phyloP scores from a whole-genome alignment of 2,113 vertebrate genomes.

The Myiozetetes cayanensis region DNA sequence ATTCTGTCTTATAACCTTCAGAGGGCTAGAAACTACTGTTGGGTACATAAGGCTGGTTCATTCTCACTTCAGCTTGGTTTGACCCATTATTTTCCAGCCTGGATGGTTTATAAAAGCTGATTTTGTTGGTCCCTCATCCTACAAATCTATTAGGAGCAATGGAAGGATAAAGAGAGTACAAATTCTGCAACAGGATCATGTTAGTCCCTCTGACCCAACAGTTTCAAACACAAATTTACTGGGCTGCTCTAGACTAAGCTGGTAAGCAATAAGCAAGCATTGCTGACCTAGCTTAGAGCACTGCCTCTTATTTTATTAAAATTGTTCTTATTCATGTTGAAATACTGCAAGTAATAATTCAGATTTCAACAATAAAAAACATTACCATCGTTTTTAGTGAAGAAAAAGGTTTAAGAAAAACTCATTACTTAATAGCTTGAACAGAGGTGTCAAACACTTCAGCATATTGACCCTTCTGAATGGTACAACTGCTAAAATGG shows the following conservation, averaged over 20 bases:
- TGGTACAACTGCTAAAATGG: background rate
- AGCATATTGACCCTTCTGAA: background rate
- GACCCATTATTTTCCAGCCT: background rate
- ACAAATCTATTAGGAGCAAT: background rate
- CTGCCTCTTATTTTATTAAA: background rate
- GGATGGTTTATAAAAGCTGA: background rate
- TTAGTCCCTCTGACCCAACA: background rate
- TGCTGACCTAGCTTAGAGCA: background rate
- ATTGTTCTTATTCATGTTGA: background rate
- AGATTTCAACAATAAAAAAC: background rate
- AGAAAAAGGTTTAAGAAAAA: background rate
- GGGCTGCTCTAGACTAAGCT: background rate
- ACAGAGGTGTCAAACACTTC: background rate
- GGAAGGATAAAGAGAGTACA: background rate
- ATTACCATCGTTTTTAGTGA: background rate
- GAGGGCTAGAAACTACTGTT: background rate
- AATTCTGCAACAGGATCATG: background rate
- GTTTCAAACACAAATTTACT: background rate
- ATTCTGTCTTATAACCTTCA: background rate
- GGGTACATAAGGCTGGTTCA: background rate
- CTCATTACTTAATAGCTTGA: background rate
- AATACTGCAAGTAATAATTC: background rate
- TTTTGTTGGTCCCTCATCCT: slow-evolving; percentile 9
- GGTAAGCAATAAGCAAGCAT: background rate
- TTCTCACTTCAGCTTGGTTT: background rate